phyloP scores from a whole-genome alignment of 1,140 invertebrate species.

The Hycleus phaleratus region DNA sequence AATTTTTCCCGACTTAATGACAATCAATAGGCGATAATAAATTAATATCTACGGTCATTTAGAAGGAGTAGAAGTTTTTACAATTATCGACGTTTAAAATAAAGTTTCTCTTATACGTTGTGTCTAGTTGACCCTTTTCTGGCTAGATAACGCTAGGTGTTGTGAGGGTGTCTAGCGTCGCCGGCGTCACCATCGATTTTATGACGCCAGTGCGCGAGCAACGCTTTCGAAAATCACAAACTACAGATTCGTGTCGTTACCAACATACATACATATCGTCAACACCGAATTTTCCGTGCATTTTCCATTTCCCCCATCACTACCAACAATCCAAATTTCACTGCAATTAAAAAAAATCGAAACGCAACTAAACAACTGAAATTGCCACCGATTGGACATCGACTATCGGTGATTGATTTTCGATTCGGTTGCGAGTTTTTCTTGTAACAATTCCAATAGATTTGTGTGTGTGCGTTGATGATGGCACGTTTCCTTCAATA shows the following conservation, averaged over 20 bases:
- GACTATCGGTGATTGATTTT: too few species aligned
- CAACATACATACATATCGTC: slow-evolving; percentile 14
- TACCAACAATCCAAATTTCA: slow-evolving; percentile 1
- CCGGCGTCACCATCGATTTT: slow-evolving; percentile 28
- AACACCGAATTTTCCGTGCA: not conserved
- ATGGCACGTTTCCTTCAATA: not conserved
- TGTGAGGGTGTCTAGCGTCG: slow-evolving; percentile 10
- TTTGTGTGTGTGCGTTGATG: not conserved
- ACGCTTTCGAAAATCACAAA: slow-evolving; percentile 25
- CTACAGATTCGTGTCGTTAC: slow-evolving; percentile 25
- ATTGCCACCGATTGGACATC: too few species aligned
- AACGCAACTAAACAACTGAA: too few species aligned
- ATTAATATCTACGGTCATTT: too few species aligned
- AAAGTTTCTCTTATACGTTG: too few species aligned
- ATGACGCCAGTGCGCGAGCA: slow-evolving; percentile 20
- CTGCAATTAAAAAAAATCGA: not conserved
- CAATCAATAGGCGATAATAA: too few species aligned
- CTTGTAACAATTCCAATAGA: not conserved
- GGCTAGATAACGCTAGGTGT: slow-evolving; percentile 13
- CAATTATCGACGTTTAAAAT: too few species aligned
- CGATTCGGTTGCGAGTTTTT: too few species aligned
- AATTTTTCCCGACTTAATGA: too few species aligned
- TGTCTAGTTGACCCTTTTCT: slow-evolving; percentile 1
- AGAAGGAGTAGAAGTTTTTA: too few species aligned
- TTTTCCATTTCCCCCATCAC: slow-evolving; percentile 5